Base-by-base conservation (phyloP, 2,797 vertebrate species). In the Pseudomugil tenellus region DNA sequence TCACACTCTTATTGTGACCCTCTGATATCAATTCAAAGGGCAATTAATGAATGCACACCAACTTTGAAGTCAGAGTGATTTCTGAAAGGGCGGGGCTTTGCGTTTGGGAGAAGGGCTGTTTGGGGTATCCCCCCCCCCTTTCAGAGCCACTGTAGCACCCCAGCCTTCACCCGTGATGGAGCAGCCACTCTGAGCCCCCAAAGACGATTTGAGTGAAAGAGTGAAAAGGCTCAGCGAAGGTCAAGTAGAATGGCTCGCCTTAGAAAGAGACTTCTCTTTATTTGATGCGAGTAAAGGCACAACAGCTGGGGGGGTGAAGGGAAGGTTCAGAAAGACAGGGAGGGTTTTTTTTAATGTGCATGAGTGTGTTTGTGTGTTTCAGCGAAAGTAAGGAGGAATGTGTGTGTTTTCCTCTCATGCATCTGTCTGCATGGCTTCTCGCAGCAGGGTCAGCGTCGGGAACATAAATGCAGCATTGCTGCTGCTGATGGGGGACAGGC, bases 11-110 rank as follows among this genome's bases (percentile, higher is more conserved):
- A 97, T 97, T 97, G 96, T 96, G 96, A 96, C 96, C 95, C 95
- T 96, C 96, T 97, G 97, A 97, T 98, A 98, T 97, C 96, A 96
- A 97, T 96, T 97, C 96, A 97, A 97, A 97, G 95, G 96, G 94
- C 96, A 97, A 97, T 97, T 97, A 97, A 97, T 97, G 96, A 97
- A 98, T 97, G 96, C 96, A 95, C 94, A 92, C 94, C 93, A 95
- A 97, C 96, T 97, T 97, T 98, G 96, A 98, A 97, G 96, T 97
- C 89, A 89, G 92, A 93, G 93, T 94, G 81, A 85, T 87, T 83
- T 96, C 94, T 91, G 76, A 92, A 93, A 60, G 70, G 76, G 80
- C 32, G 83, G 84, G 60, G 66, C 58, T 57, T 53, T 62, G 64
- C 32, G 39, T 69, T n/a, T 58, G 62, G 64, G 76, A 41, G 55